Evolutionary conservation across 2,113 vertebrate genomes (phyloP).

Genomic region (Larimichthys polyactis): DNA sequence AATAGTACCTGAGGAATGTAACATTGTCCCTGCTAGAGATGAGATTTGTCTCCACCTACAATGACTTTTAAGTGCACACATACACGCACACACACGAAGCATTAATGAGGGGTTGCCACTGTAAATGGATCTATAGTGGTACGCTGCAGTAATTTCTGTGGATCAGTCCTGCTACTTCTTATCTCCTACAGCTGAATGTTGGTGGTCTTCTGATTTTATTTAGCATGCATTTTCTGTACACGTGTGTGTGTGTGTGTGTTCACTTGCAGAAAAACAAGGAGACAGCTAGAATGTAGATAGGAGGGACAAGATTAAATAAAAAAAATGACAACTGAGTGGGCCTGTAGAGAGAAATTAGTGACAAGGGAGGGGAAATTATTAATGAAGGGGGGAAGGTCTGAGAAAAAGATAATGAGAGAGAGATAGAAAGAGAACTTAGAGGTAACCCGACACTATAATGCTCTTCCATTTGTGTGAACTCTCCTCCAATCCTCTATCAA

Average conservation of each 20-base stretch:
- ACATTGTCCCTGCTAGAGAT: slow-evolving; percentile 43
- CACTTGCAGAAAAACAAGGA: slow-evolving; percentile 3
- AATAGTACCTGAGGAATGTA: slow-evolving; percentile 70
- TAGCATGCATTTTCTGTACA: background rate
- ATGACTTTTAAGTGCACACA: slow-evolving; percentile 58
- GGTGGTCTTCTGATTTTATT: slow-evolving; percentile 54
- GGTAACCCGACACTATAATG: slow-evolving; percentile 70
- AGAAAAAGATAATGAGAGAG: slow-evolving; percentile 35
- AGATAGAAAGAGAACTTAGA: slow-evolving; percentile 32
- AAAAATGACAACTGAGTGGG: slow-evolving; percentile 33
- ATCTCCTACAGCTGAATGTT: slow-evolving; percentile 35
- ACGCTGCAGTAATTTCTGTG: slow-evolving; percentile 54
- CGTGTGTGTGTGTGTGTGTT: slow-evolving; percentile 16
- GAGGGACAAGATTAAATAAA: slow-evolving; percentile 25
- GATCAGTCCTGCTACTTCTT: slow-evolving; percentile 52
- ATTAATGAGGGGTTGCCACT: slow-evolving; percentile 73
- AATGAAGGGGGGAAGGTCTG: slow-evolving; percentile 39
- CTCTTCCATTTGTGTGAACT: slow-evolving; percentile 66
- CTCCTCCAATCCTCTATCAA: slow-evolving; percentile 68
- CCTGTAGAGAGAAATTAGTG: background rate
- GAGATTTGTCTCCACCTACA: slow-evolving; percentile 68
- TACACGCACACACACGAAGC: slow-evolving; percentile 41
- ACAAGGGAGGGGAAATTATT: slow-evolving; percentile 27
- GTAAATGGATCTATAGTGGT: slow-evolving; percentile 61
- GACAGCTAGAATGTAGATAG: background rate